These are phyloP conservation scores for Micrastur ruficollis DNA, from an alignment of 2,797 vertebrate species.

Conservation along the genomic window DNA sequence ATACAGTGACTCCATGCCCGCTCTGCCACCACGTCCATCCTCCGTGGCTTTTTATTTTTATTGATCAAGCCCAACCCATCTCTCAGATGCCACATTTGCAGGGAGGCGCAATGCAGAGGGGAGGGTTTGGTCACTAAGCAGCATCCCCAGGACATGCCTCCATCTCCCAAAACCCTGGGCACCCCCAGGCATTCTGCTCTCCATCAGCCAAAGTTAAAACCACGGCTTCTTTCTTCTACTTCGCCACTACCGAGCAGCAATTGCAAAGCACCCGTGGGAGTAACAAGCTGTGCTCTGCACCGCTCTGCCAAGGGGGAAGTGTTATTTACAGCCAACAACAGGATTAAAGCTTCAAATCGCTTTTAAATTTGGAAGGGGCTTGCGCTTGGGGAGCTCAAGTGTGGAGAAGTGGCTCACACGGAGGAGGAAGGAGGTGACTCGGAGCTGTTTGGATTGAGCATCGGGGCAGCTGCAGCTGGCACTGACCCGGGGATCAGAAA, in stretches of 20 bases:
- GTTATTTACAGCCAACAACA: neutral
- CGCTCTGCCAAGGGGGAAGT: neutral
- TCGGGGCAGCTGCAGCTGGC: neutral
- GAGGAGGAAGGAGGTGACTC: neutral
- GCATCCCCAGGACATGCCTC: neutral
- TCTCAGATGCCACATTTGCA: neutral
- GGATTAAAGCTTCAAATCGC: neutral
- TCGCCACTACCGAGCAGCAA: neutral
- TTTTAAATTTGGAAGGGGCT: neutral
- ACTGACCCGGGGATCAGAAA: neutral
- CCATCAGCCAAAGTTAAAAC: neutral
- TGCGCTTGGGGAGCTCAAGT: neutral
- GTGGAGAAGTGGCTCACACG: neutral
- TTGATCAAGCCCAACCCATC: neutral
- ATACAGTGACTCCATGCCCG: neutral
- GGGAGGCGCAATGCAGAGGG: neutral
- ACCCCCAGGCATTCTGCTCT: neutral
- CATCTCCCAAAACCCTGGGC: neutral
- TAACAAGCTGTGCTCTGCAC: neutral
- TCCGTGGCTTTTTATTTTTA: neutral
- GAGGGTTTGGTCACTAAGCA: neutral
- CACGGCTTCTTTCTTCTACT: neutral
- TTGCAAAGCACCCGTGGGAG: neutral
- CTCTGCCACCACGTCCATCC: neutral
- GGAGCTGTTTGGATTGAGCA: neutral